phyloP scores from a whole-genome alignment of 2,797 vertebrate genomes.

The Anabas testudineus region DNA sequence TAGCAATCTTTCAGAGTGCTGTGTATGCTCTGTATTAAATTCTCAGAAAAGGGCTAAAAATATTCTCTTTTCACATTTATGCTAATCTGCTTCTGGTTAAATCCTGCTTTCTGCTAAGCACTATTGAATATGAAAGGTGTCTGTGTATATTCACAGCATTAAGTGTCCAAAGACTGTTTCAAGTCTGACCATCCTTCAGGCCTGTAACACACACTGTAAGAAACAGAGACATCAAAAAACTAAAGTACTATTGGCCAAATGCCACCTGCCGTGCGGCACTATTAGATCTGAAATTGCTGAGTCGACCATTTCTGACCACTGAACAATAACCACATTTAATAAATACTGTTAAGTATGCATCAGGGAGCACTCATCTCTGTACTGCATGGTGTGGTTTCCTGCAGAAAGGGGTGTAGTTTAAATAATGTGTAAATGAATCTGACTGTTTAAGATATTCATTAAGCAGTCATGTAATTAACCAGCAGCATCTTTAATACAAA shows the following conservation, averaged over 20 bases:
- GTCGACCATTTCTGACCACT: constrained; percentile 4
- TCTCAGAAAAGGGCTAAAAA: neutral
- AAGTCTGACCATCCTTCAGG: neutral
- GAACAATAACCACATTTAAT: constrained; percentile 12
- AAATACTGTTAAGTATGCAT: constrained; percentile 3
- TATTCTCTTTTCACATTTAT: neutral
- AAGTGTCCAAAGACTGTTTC: neutral
- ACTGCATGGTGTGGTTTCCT: neutral
- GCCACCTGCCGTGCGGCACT: constrained; percentile 2
- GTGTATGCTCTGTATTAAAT: neutral
- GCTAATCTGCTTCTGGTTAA: neutral
- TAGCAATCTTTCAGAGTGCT: neutral
- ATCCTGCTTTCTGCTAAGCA: constrained; percentile 1
- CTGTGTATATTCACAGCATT: too few relatives aligned
- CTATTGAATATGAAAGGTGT: constrained; percentile 5
- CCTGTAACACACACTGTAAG: neutral
- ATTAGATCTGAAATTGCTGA: constrained; percentile 25
- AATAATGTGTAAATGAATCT: constrained; percentile 13
- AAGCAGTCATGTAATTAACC: neutral
- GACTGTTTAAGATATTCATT: constrained; percentile 3
- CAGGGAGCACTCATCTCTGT: constrained; percentile 3
- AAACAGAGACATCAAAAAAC: neutral
- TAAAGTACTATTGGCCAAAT: constrained; percentile 8
- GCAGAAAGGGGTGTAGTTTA: neutral
- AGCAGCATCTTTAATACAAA: neutral